Evolutionary conservation across 2,888 invertebrate species (phyloP), one percentile per base, ranked within the genome.

Genomic region (Cotesia congregata): DNA sequence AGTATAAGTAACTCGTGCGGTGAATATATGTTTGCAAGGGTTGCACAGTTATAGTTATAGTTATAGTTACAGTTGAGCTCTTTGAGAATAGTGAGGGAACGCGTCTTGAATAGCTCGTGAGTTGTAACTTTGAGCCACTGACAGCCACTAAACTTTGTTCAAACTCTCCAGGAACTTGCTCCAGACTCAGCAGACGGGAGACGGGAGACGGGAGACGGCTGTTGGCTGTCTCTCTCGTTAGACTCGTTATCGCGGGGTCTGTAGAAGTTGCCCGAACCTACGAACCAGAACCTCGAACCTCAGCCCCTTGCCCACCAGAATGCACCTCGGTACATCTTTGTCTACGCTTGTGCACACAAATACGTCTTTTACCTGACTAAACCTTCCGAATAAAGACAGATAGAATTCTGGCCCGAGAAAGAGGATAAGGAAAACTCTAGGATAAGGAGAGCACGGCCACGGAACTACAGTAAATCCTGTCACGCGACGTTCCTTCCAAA

Each of bases 391-490:
- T 50, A 50, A 12, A 12, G 50, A 50, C 9, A 50, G 12, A 50
- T 12, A 50, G 50, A 50, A 50, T 4, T 30, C 30, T 30, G 30
- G 30, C 30, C 0, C 3, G 12, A 50, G 38, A 20, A 38, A 65
- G 65, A 50, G 30, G 38, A 20, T 5, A 3, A 65, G 30, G 65
- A 17, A 69, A 59, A 59, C 69, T 59, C 69, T n/a, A n/a, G n/a
- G n/a, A n/a, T n/a, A n/a, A n/a, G n/a, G 20, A 3, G 69, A 20
- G 41, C 20, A 3, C 15, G 30, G 39, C 41, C 40, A 38, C 38
- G 72, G 9, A 40, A 40, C 50, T 50, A 72, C 72, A 41, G 64
- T 20, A 72, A 72, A 72, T 72, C 65, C 72, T 41, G 72, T 72
- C 64, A 72, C 64, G 65, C 41, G 64, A 72, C 72, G 72, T 65